Conservation (phyloP, 2,888 invertebrate genomes). For the Coenonympha glycerion region DNA sequence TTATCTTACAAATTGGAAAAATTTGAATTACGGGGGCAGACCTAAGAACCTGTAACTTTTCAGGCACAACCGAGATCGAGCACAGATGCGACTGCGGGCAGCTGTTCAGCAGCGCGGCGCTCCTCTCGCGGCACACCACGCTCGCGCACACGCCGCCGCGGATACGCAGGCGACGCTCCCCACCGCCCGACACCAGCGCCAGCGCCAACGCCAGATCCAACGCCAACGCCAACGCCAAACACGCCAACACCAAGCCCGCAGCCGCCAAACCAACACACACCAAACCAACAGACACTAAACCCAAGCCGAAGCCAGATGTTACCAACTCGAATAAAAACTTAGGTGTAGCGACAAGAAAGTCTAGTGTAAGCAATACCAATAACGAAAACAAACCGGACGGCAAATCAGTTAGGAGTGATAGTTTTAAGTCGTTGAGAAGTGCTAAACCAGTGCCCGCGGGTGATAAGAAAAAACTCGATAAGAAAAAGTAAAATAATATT, state of each 20-base stretch:
- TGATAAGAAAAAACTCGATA: not conserved
- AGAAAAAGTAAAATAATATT: not conserved
- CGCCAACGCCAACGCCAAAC: slow-evolving; percentile 29
- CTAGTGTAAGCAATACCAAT: slow-evolving; percentile 29
- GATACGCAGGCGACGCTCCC: slow-evolving; percentile 57
- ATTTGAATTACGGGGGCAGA: no score
- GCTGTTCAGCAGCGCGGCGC: slow-evolving; percentile 61
- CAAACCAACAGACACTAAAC: slow-evolving; percentile 23
- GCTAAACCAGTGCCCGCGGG: slow-evolving; percentile 33
- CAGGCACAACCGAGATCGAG: slow-evolving; percentile 50
- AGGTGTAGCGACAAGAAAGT: slow-evolving; percentile 35
- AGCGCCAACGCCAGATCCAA: no score
- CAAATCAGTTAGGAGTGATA: slow-evolving; percentile 14
- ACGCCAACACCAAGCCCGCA: not conserved
- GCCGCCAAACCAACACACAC: slow-evolving; percentile 27
- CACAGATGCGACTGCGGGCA: slow-evolving; percentile 74
- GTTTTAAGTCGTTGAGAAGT: slow-evolving; percentile 36
- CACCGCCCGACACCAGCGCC: slow-evolving; percentile 31
- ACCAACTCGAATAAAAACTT: slow-evolving; percentile 19
- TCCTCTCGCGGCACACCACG: slow-evolving; percentile 60
- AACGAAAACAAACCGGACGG: slow-evolving; percentile 1
- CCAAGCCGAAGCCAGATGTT: slow-evolving; percentile 19
- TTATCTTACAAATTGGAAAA: no score
- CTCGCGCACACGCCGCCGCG: slow-evolving; percentile 72
- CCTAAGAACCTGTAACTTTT: no score